These are phyloP conservation scores for Nibea coibor DNA, from an alignment of 2,113 vertebrate species.

Conservation along the genomic window DNA sequence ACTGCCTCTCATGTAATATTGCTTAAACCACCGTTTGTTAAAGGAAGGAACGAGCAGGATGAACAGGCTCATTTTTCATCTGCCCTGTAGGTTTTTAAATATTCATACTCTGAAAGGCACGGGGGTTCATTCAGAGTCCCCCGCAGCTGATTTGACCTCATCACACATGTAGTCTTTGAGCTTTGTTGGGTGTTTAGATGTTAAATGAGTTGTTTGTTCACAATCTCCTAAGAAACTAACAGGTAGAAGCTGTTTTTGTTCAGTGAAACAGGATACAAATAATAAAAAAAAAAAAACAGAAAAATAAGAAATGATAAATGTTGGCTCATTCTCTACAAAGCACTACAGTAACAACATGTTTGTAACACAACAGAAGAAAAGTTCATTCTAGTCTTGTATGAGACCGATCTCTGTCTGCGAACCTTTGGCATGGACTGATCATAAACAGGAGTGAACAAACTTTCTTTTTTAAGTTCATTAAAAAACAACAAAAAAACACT, in stretches of 20 bases:
- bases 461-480: too few species aligned
- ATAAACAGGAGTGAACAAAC: too few species aligned
- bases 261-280: not conserved
- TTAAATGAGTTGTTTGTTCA: not conserved
- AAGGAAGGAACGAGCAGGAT: too few species aligned
- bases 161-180: not conserved
- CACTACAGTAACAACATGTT: not conserved
- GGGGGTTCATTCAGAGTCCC: not conserved
- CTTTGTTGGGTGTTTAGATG: not conserved
- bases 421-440: too few species aligned
- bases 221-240: not conserved
- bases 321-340: not conserved
- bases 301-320: not conserved
- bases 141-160: not conserved
- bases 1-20: too few species aligned
- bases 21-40: too few species aligned
- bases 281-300: too few species aligned
- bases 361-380: not conserved
- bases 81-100: not conserved
- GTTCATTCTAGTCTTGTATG: too few species aligned
- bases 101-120: not conserved
- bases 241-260: not conserved
- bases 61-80: not conserved
- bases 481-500: too few species aligned
- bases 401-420: too few species aligned